Evolutionary conservation across 1,140 invertebrate species (phyloP), one percentile per base, ranked within the genome.

Genomic region (Drosophila azteca): DNA sequence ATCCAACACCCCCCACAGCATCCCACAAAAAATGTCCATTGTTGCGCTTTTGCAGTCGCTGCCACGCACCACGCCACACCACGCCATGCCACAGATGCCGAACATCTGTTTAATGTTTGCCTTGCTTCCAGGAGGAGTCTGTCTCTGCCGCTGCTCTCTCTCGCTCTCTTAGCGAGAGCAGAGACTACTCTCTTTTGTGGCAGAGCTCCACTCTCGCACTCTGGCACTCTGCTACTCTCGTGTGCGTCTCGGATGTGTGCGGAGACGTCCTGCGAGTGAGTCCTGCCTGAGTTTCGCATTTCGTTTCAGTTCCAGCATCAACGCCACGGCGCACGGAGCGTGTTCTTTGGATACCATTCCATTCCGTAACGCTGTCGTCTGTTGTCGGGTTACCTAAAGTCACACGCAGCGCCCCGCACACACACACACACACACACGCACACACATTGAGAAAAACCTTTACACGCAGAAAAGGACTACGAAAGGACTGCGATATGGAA

Each of bases 51-150:
- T 83, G 65, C 79, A 64, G 74, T 45, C 58, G 22, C 58, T 58
- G 57, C 26, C 35, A 39, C 15, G 26, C 26, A 44, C 26, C 46
- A 54, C 15, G 24, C 20, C 24, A 26, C 11, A 41, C 45, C 35
- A 43, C 20, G 44, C 43, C 60, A 61, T 53, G 52, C 43, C 17
- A 29, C 59, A 48, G 31, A 55, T 72, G 63, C 48, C 60, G 61
- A 88, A 87, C 82, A 87, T 88, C 78, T 87, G 82, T 88, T 87
- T 87, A 76, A 74, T 87, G 82, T 87, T 87, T 87, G 83, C 59
- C 81, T 84, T 35, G 76, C 66, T 88, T 87, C 82, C 82, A 87
- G 74, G 31, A 7, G 63, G 31, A 51, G n/a, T 13, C 49, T 49
- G 52, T 43, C 24, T 26, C 24, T 26, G 17, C 17, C 17, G 26